Base-by-base conservation (phyloP, 2,797 vertebrate species). In the Sebastes umbrosus region DNA sequence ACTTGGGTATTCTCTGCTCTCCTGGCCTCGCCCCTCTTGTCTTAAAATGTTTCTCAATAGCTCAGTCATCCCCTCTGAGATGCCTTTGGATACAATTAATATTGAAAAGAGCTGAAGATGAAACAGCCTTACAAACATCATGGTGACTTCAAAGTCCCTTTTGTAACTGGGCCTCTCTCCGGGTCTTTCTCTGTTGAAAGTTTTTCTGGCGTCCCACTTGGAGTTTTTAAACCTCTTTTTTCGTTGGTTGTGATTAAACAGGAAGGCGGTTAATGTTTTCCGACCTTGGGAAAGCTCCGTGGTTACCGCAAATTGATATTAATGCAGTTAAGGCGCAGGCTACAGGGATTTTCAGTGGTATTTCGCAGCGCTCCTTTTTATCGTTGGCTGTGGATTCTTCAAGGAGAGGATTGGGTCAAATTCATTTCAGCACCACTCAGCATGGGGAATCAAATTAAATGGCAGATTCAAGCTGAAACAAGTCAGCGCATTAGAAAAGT, bases 51-150 rank as follows among this genome's bases (percentile, higher is more conserved):
- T 83, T 82, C 69, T 84, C 55, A 77, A 62, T 59, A 79, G 54
- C 70, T 87, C 63, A 80, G 54, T 74, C 8, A 29, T 80, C 77
- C 64, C 74, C 60, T 88, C 60, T 84, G 69, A 89, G 88, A 86
- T 46, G 78, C 87, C 82, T 82, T 91, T 84, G 85, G 83, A 89
- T 83, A 69, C 72, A 87, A 88, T 90, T 91, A 88, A 87, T 90
- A 87, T 80, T 85, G 80, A 84, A 88, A 82, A 71, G 54, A 85
- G 55, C 57, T 9, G 13, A 29, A 74, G 63, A 84, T 88, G 70
- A 80, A 84, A 80, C 65, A 55, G 74, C 54, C 46, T 60, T 13
- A 16, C 65, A 84, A 83, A 83, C 79, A 77, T 80, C 36, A 62
- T 9, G 25, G 27, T 55, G 74, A 86, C 83, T 89, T 90, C 75